Percentiles rank a stretch among this genome's conserved stretches.
phyloP scores from a whole-genome alignment of 2,797 vertebrate species.

The Sciaenops ocellatus region DNA sequence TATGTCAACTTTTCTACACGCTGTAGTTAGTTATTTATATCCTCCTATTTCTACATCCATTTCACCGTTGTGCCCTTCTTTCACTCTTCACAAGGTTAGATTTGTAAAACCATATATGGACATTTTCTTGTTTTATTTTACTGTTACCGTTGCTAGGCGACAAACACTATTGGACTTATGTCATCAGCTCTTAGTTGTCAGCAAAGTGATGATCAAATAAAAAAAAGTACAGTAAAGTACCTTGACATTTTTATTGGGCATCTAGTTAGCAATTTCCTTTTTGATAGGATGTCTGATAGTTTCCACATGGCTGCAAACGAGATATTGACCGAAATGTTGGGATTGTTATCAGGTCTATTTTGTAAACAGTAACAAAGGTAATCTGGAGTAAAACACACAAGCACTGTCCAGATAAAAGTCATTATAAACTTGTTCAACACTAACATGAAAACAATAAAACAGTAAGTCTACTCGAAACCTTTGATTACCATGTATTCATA shows the following conservation, averaged over 20 bases:
- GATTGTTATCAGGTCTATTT: not conserved
- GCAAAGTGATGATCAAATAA: conserved; percentile 7
- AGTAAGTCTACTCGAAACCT: not conserved
- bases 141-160: conserved; percentile 53
- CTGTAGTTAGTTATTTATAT: conserved; percentile 14
- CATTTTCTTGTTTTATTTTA: not conserved
- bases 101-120: conserved; percentile 3
- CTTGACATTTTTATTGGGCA: not conserved
- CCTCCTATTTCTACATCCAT: not conserved
- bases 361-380: not conserved
- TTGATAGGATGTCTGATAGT: not conserved
- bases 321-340: conserved; percentile 15
- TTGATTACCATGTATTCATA: not conserved
- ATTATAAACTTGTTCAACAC: not conserved
- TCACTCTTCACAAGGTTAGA: not conserved
- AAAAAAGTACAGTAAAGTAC: not conserved
- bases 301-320: not conserved
- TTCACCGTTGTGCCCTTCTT: not conserved
- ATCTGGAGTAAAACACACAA: not conserved
- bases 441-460: not conserved
- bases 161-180: conserved; percentile 5
- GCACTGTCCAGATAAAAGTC: not conserved
- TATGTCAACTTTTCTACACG: not conserved
- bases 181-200: not conserved
- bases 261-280: not conserved